These are phyloP conservation scores for Porites evermanni DNA, from an alignment of 92 coral and sea anemone species.

Conservation along the genomic window DNA sequence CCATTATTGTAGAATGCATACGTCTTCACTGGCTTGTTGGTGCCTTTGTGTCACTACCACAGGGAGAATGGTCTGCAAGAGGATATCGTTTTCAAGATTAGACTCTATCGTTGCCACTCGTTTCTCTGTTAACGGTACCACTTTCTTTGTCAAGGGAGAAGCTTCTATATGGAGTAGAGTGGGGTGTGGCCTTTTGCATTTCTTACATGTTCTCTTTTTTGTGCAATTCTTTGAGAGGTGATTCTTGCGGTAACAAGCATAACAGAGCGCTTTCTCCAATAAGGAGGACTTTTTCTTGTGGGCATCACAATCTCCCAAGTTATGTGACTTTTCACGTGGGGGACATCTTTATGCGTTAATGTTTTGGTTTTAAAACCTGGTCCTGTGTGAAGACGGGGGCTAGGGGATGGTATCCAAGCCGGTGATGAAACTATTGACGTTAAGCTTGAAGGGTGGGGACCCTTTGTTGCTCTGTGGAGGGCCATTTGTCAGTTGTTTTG, in stretches of 20 bases:
- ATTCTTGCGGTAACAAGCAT: conserved; percentile 58
- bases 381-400: conserved; percentile 36
- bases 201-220: conserved; percentile 45
- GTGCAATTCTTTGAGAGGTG: conserved; percentile 57
- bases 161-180: conserved; percentile 51
- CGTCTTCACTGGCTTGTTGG: conserved; percentile 44
- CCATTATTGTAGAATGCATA: conserved; percentile 75
- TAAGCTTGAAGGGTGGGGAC: background rate
- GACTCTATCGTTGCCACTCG: background rate
- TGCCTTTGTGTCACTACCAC: conserved; percentile 18
- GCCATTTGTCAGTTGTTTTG: background rate
- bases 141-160: conserved; percentile 9
- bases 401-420: background rate
- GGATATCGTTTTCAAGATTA: background rate
- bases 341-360: background rate
- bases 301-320: conserved; percentile 60
- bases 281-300: conserved; percentile 37
- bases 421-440: background rate
- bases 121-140: background rate
- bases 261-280: conserved; percentile 45
- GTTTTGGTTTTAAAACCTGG: background rate
- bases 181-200: conserved; percentile 65
- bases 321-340: conserved; percentile 38
- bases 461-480: background rate
- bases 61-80: conserved; percentile 5